Percentiles rank a stretch among this genome's conserved stretches.
Evolutionary conservation across 2,113 vertebrate species (phyloP).

Genomic region (Bubo bubo): DNA sequence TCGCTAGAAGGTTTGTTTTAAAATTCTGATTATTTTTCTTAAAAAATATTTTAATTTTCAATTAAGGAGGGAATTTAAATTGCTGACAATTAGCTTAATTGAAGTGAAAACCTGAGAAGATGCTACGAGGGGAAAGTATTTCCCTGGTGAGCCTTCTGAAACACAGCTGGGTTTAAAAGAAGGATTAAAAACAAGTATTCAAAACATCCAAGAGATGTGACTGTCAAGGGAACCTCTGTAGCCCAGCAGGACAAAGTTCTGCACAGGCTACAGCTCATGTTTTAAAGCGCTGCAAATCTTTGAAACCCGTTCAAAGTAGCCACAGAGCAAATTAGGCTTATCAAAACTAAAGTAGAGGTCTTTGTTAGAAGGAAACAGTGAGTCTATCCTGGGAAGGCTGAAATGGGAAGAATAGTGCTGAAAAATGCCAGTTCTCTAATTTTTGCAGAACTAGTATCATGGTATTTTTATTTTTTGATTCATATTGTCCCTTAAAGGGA

Average conservation of each 20-base stretch:
- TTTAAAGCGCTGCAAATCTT: neutral
- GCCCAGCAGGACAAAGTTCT: neutral
- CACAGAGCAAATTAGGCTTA: neutral
- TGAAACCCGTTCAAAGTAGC: neutral
- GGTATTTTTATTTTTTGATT: neutral
- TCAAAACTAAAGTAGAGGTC: neutral
- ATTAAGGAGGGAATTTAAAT: neutral
- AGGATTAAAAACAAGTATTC: neutral
- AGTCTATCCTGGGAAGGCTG: neutral
- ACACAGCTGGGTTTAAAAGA: neutral
- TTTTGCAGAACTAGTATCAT: neutral
- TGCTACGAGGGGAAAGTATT: neutral
- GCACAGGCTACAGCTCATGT: neutral
- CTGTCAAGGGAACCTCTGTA: neutral
- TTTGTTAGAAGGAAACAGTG: neutral
- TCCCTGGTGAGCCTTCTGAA: neutral
- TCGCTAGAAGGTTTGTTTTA: neutral
- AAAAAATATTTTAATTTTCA: neutral
- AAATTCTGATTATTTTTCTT: neutral
- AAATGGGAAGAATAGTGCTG: neutral
- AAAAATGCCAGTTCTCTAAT: neutral
- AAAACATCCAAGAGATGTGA: neutral
- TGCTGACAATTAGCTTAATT: conserved; percentile 27
- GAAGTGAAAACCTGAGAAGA: neutral
- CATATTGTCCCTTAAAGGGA: neutral